phyloP scores from a whole-genome alignment of 37 sponge, comb jelly and placozoan genomes.

The Spongia lamella region DNA sequence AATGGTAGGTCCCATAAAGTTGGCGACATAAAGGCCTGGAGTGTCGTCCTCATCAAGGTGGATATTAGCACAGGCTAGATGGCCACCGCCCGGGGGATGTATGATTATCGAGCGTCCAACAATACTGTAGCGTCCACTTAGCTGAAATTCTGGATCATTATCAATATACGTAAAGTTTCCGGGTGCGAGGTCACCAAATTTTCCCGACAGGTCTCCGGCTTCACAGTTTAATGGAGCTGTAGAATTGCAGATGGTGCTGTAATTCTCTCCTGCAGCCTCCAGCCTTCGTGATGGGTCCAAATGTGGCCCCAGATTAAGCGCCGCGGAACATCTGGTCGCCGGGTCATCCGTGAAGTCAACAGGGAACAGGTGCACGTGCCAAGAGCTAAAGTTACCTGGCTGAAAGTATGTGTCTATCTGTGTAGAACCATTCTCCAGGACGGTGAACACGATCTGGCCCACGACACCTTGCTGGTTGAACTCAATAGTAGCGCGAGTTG shows the following conservation, averaged over 20 bases:
- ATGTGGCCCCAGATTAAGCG: slow-evolving; percentile 15
- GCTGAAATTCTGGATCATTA: not conserved
- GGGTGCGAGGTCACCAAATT: slow-evolving; percentile 35
- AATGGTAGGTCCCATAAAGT: too few species aligned
- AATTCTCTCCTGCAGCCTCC: slow-evolving; percentile 2
- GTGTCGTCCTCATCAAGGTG: not conserved
- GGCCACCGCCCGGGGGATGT: not conserved
- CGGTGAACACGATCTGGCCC: slow-evolving; percentile 49
- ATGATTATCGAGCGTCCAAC: slow-evolving; percentile 54
- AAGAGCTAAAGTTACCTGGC: not conserved
- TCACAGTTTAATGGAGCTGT: slow-evolving; percentile 34
- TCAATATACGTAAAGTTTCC: too few species aligned
- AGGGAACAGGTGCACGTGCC: slow-evolving; percentile 62
- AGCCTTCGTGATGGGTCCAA: slow-evolving; percentile 40
- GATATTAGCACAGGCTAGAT: slow-evolving; percentile 58
- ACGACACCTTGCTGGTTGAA: slow-evolving; percentile 47
- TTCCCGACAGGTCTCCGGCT: slow-evolving; percentile 60
- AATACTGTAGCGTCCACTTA: slow-evolving; percentile 26
- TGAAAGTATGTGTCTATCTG: not conserved
- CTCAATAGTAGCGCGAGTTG: slow-evolving; percentile 4
- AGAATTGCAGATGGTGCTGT: slow-evolving; percentile 12
- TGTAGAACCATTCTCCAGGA: not conserved
- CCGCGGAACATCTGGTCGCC: slow-evolving; percentile 17
- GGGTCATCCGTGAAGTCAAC: slow-evolving; percentile 46
- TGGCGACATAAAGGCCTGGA: too few species aligned